phyloP scores from a whole-genome alignment of 2,113 vertebrate species.

The Gavia stellata region DNA sequence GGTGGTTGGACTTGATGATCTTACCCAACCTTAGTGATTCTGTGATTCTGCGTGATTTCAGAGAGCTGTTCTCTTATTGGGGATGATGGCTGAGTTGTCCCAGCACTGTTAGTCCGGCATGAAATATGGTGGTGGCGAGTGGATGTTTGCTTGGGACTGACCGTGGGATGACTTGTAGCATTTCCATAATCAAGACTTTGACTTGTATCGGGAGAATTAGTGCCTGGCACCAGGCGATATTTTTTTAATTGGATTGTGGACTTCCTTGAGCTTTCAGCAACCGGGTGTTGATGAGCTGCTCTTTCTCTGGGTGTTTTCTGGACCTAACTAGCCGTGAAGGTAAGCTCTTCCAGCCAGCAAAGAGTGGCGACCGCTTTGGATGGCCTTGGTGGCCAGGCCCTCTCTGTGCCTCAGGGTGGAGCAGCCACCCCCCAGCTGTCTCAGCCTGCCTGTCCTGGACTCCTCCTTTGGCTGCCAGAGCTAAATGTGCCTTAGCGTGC shows the following conservation, averaged over 20 bases:
- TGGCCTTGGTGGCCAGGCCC: not conserved
- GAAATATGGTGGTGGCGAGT: fast-evolving
- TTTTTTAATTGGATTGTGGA: not conserved
- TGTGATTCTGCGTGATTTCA: too few relatives aligned
- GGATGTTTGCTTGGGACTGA: not conserved
- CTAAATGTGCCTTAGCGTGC: not conserved
- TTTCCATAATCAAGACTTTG: not conserved
- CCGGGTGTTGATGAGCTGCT: not conserved
- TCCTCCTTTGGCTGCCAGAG: not conserved
- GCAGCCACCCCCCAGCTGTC: not conserved
- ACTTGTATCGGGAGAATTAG: not conserved
- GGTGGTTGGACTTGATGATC: too few relatives aligned
- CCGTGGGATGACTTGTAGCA: not conserved
- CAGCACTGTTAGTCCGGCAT: not conserved
- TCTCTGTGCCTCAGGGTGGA: not conserved
- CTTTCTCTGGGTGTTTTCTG: not conserved
- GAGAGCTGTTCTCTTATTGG: not conserved
- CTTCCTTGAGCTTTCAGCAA: not conserved
- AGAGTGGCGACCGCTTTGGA: not conserved
- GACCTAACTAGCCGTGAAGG: not conserved
- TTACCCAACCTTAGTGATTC: too few relatives aligned
- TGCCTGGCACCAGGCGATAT: not conserved
- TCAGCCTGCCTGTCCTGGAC: not conserved
- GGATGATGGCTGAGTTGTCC: not conserved
- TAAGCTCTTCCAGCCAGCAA: not conserved